Evolutionary conservation across 2,888 invertebrate genomes (phyloP), one percentile per base, ranked within the genome.

Genomic region (Tenthredo scrophulariae): DNA sequence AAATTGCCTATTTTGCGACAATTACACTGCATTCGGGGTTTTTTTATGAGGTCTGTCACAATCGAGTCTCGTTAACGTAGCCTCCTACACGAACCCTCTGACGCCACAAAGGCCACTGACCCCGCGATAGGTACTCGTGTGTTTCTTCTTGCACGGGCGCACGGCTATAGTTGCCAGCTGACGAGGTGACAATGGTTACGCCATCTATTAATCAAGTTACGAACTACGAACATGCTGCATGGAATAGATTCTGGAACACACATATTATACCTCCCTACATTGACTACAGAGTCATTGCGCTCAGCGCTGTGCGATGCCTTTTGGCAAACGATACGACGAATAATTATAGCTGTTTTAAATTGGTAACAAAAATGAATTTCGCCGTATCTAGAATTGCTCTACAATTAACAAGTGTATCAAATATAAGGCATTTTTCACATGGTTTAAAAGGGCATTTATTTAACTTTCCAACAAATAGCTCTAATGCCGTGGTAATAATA

Each of bases 381-480:
- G 83, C 83, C 70, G 46, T 83, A 70, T 83, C 83, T 46, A 83
- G 67, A 67, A 83, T 83, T 50, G 70, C 46, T 70, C 29, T 70
- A 50, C 65, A 83, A 46, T 83, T 83, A n/a, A 54, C 83, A 3
- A 83, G 46, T 33, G 83, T 70, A 43, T 83, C 83, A 15, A 67
- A 43, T 29, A 37, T 67, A 29, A 65, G 46, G 50, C 83, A 83
- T 70, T 83, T 83, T 29, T 83, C 83, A 13, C 83, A 67, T 29
- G 70, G 83, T 83, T 67, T 83, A 3, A 83, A 67, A 7, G 46
- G 70, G 29, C 83, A 83, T 33, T 50, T 70, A 70, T 54, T 67
- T 4, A 29, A 58, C n/a, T 43, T 29, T 46, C n/a, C 67, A 46
- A 13, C 70, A 65, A 80, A 80, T 10, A 22, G 22, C 80, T 22